Percentiles rank a stretch among this genome's conserved stretches.
phyloP scores from a whole-genome alignment of 2,888 invertebrate species.

The Hedya salicella region DNA sequence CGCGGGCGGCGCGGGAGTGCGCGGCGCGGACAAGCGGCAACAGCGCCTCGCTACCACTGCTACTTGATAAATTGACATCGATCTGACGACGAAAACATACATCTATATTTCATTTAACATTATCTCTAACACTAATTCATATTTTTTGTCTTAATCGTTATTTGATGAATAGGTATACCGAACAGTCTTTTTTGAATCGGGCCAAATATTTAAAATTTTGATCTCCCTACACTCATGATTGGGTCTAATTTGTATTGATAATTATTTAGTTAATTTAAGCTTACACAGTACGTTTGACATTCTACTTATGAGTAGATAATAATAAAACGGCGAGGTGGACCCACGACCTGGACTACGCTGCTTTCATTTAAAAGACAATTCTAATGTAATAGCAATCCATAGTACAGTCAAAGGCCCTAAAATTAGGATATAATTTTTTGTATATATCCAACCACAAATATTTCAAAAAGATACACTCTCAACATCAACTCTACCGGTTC shows the following conservation, averaged over 20 bases:
- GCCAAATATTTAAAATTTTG: constrained; percentile 87
- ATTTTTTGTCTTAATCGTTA: constrained; percentile 67
- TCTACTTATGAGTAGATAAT: constrained; percentile 61
- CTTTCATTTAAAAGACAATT: background rate
- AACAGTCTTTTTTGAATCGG: constrained; percentile 88
- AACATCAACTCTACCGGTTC: no score
- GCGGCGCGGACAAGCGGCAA: constrained; percentile 51
- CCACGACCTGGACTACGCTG: constrained; percentile 2
- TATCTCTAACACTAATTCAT: constrained; percentile 72
- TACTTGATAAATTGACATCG: constrained; percentile 71
- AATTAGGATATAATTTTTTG: no score
- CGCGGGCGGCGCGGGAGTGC: constrained; percentile 46
- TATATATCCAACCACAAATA: no score
- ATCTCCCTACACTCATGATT: constrained; percentile 78
- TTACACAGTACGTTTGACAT: constrained; percentile 62
- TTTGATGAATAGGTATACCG: constrained; percentile 86
- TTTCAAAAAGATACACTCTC: no score
- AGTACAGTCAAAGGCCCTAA: no score
- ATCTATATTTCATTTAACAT: constrained; percentile 62
- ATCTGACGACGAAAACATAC: constrained; percentile 65
- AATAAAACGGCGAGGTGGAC: constrained; percentile 47
- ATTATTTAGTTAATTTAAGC: constrained; percentile 64
- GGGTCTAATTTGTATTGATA: constrained; percentile 68
- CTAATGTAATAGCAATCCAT: no score
- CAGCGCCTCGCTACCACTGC: constrained; percentile 64